These are phyloP conservation scores for Augiades crinisus DNA, from an alignment of 2,888 invertebrate species.

Conservation along the genomic window DNA sequence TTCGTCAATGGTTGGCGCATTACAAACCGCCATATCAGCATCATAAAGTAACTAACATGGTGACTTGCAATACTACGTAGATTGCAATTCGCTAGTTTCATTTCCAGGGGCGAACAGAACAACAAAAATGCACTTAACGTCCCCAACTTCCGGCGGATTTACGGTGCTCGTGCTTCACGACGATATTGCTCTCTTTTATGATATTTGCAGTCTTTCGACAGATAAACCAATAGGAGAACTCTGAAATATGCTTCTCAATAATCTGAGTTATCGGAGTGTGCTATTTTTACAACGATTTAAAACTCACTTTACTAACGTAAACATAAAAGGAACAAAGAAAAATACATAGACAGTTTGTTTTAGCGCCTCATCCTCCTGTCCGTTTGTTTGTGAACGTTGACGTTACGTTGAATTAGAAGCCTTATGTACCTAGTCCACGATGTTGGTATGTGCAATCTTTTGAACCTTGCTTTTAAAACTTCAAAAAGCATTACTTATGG, in stretches of 20 bases:
- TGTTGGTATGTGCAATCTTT: too few species aligned
- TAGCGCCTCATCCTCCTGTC: too few species aligned
- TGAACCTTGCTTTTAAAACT: too few species aligned
- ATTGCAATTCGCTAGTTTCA: slow-evolving; percentile 10
- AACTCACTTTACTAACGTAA: too few species aligned
- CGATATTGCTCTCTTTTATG: slow-evolving; percentile 63
- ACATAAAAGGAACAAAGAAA: background rate
- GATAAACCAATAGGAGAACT: background rate
- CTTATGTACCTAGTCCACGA: too few species aligned
- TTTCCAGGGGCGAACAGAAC: slow-evolving; percentile 42
- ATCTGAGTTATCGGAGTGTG: background rate
- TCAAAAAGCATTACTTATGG: too few species aligned
- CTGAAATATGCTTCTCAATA: background rate
- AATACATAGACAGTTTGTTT: too few species aligned
- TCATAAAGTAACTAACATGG: background rate
- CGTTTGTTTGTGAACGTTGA: too few species aligned
- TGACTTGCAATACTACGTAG: background rate
- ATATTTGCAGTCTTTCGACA: slow-evolving; percentile 44
- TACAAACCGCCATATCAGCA: too few species aligned
- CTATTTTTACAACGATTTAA: too few species aligned
- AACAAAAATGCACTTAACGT: slow-evolving; percentile 63
- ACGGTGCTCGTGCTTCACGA: slow-evolving; percentile 55
- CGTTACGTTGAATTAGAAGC: too few species aligned
- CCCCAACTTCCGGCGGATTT: slow-evolving; percentile 56
- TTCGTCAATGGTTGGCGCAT: too few species aligned